These are phyloP conservation scores for Varecia variegata DNA, from an alignment of 2,797 vertebrate species.

Conservation along the genomic window DNA sequence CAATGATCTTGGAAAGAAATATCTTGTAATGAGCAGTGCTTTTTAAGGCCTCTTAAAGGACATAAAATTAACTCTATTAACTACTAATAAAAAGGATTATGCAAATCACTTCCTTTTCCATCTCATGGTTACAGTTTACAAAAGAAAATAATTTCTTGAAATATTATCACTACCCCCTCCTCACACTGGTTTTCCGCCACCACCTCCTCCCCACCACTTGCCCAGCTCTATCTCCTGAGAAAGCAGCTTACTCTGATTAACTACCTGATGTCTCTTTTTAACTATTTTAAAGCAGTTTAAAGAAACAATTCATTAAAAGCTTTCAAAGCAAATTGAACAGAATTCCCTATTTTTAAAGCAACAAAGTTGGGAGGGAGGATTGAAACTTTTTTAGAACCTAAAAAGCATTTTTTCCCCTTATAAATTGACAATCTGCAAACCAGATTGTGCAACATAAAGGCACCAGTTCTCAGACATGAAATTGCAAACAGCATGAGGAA, in stretches of 20 bases:
- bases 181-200: background rate
- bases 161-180: background rate
- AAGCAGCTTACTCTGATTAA: background rate
- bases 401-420: background rate
- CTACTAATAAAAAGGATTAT: slow-evolving; percentile 4
- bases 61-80: slow-evolving; percentile 45
- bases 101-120: slow-evolving; percentile 27
- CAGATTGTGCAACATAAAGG: background rate
- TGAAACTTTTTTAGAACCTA: background rate
- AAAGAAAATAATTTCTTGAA: slow-evolving; percentile 19
- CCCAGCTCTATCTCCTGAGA: background rate
- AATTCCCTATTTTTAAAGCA: background rate
- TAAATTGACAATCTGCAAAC: background rate
- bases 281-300: background rate
- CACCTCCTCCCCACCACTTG: rapidly evolving
- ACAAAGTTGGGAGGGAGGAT: background rate
- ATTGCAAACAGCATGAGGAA: background rate
- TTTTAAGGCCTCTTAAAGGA: slow-evolving; percentile 32
- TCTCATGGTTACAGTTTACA: background rate
- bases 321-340: slow-evolving; percentile 12
- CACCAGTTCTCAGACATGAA: background rate
- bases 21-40: background rate
- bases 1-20: slow-evolving; percentile 51
- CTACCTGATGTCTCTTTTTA: background rate
- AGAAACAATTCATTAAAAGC: background rate